phyloP scores from a whole-genome alignment of 2,888 invertebrate genomes.

The Pasiphila rectangulata region DNA sequence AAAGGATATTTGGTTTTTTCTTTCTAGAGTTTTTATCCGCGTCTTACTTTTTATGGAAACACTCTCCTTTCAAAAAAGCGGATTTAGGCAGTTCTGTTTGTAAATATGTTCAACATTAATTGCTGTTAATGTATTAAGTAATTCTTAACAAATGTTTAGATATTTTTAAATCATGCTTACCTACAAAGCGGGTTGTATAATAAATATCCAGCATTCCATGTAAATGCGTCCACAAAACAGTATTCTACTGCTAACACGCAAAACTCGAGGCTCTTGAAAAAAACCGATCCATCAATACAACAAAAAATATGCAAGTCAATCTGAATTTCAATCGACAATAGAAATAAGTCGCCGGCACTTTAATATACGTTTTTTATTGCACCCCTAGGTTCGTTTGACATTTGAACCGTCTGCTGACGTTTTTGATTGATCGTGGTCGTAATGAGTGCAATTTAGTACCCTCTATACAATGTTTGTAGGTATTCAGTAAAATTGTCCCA shows the following conservation, averaged over 20 bases:
- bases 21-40: too few species aligned
- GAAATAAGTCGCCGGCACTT: constrained; percentile 81
- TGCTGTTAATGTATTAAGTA: too few species aligned
- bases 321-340: constrained; percentile 79
- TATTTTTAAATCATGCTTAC: too few species aligned
- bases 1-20: too few species aligned
- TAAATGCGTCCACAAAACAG: constrained; percentile 45
- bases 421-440: constrained; percentile 77
- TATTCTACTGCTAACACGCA: constrained; percentile 61
- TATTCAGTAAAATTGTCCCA: constrained; percentile 52
- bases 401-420: constrained; percentile 80
- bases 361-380: constrained; percentile 79
- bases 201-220: neutral
- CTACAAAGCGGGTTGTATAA: too few species aligned
- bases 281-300: constrained; percentile 80
- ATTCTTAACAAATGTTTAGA: too few species aligned
- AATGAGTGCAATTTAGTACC: constrained; percentile 79
- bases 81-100: too few species aligned
- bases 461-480: constrained; percentile 66
- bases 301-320: constrained; percentile 81
- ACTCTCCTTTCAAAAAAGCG: too few species aligned
- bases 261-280: constrained; percentile 63
- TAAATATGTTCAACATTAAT: too few species aligned
- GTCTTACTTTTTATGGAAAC: too few species aligned
- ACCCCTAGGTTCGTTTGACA: constrained; percentile 79